A percentile compares a stretch with the other conserved stretches of the same genome.
Conservation (phyloP, 2,888 invertebrate species). For the Mechanitis mazaeus region DNA sequence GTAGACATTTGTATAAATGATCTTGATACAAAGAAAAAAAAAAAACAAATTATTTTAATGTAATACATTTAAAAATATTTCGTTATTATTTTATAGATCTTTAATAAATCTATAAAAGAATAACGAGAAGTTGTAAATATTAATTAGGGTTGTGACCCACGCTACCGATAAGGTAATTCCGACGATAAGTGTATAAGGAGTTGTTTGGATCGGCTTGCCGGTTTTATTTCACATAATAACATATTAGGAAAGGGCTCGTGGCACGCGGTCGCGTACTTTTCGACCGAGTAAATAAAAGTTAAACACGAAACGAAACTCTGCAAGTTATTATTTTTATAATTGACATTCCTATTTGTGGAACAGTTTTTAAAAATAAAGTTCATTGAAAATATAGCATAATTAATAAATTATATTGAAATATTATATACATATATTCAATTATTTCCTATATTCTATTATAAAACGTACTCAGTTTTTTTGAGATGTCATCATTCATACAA, state of each 20-base stretch:
- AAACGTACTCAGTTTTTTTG: no score
- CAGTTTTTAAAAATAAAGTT: no score
- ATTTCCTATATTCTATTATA: no score
- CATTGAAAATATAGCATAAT: no score
- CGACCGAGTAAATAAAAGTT: constrained; percentile 64
- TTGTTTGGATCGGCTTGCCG: constrained; percentile 42
- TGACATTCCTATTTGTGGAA: no score
- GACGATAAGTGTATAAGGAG: constrained; percentile 41
- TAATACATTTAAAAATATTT: constrained; percentile 10
- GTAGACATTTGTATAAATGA: no score
- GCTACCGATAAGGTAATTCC: constrained; percentile 58
- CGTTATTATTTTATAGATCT: neutral
- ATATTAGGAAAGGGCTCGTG: constrained; percentile 54
- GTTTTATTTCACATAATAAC: constrained; percentile 72
- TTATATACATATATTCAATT: no score
- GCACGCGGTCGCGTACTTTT: constrained; percentile 53
- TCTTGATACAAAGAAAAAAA: constrained; percentile 3
- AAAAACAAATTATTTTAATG: constrained; percentile 8
- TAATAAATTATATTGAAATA: no score
- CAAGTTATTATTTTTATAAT: no score
- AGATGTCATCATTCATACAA: no score
- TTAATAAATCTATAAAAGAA: constrained; percentile 36
- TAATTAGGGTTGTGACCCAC: constrained; percentile 64
- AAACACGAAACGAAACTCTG: constrained; percentile 32
- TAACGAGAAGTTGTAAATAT: constrained; percentile 66